phyloP scores from a whole-genome alignment of 1,140 invertebrate species.

The Cyrtorhinus lividipennis region DNA sequence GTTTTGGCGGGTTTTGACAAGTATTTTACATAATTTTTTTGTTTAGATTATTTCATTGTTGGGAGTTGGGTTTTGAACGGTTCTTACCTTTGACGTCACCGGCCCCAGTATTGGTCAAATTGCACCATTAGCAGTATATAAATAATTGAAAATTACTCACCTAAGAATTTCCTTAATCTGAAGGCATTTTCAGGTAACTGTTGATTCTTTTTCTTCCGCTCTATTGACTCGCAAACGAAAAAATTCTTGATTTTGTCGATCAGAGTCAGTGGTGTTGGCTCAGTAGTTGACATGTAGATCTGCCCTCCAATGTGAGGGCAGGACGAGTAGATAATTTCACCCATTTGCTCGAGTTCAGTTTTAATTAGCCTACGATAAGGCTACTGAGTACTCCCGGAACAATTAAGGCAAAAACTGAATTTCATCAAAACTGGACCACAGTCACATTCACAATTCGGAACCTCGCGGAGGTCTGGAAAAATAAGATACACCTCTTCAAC shows the following conservation, averaged over 20 bases:
- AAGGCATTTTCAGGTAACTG: slow-evolving; percentile 2
- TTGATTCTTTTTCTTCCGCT: not conserved
- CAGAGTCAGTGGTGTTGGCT: not conserved
- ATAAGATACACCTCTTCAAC: not conserved
- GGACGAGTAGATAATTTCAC: not conserved
- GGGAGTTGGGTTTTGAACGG: too few species aligned
- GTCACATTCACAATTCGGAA: not conserved
- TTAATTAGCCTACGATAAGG: too few species aligned
- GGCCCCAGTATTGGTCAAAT: too few species aligned
- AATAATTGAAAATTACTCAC: not conserved
- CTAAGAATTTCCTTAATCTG: not conserved
- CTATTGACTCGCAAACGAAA: not conserved
- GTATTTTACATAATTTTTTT: too few species aligned
- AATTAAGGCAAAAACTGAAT: not conserved
- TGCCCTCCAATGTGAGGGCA: not conserved
- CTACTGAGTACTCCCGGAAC: not conserved
- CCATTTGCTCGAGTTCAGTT: not conserved
- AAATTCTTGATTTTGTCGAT: slow-evolving; percentile 1
- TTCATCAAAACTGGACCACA: not conserved
- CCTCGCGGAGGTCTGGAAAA: not conserved
- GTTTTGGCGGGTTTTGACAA: too few species aligned
- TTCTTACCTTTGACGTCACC: too few species aligned
- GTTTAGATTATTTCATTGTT: too few species aligned
- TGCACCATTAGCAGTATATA: too few species aligned
- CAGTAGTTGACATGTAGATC: not conserved